These are phyloP conservation scores for Haemorhous mexicanus DNA, from an alignment of 2,113 vertebrate species.

Conservation along the genomic window DNA sequence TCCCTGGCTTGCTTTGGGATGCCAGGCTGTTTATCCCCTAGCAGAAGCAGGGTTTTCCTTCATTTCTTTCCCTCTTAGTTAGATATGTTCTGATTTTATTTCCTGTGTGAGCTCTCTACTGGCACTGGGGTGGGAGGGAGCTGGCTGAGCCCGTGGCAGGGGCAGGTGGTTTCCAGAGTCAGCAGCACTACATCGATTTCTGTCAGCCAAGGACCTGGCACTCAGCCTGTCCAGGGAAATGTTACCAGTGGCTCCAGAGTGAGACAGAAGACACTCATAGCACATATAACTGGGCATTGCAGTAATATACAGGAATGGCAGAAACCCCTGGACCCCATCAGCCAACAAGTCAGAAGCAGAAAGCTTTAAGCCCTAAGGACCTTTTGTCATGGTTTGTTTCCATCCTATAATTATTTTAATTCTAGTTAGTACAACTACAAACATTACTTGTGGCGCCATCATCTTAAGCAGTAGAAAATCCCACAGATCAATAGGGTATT, in stretches of 20 bases:
- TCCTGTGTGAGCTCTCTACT: background rate
- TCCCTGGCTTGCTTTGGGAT: background rate
- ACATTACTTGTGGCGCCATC: background rate
- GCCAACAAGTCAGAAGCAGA: background rate
- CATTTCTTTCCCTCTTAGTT: background rate
- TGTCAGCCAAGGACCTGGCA: background rate
- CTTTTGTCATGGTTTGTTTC: background rate
- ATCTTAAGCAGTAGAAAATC: background rate
- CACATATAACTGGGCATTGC: background rate
- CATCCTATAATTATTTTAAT: background rate
- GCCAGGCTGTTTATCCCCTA: background rate
- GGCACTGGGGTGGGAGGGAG: background rate
- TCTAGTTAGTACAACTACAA: background rate
- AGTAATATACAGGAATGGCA: background rate
- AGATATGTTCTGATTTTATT: background rate
- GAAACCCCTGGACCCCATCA: background rate
- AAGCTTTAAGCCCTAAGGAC: background rate
- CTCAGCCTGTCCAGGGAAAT: background rate
- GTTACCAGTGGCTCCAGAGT: background rate
- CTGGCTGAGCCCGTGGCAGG: rapidly evolving
- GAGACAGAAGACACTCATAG: background rate
- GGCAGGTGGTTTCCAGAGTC: background rate
- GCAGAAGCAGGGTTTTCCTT: background rate
- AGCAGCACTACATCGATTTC: rapidly evolving
- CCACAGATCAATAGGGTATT: conserved; percentile 3